Percentiles rank a stretch among this genome's conserved stretches.
phyloP scores from a whole-genome alignment of 2,797 vertebrate species.

The Sebastes steindachneri region DNA sequence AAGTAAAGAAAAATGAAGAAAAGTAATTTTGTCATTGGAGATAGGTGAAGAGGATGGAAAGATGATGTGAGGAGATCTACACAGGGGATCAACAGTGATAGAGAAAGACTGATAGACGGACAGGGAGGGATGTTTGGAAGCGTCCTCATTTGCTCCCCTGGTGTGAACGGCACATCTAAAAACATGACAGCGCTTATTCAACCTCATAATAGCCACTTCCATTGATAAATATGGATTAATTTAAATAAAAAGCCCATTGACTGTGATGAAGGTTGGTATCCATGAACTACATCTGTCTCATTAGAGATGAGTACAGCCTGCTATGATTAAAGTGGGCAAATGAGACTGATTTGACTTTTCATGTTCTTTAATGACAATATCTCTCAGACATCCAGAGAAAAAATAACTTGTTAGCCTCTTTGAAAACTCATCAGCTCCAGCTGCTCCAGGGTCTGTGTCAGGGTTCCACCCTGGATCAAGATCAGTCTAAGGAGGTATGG shows the following conservation, averaged over 20 bases:
- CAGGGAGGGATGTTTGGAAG: not conserved
- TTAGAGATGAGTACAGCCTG: not conserved
- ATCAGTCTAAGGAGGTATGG: not conserved
- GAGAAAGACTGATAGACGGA: not conserved
- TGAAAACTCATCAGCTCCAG: not conserved
- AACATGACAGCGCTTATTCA: not conserved
- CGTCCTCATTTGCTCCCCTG: not conserved
- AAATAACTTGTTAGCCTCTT: not conserved
- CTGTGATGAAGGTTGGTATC: not conserved
- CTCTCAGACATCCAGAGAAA: not conserved
- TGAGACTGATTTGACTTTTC: not conserved
- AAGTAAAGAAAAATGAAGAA: too few relatives aligned
- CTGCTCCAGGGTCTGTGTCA: not conserved
- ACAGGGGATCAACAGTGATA: not conserved
- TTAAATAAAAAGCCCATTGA: constrained; percentile 15
- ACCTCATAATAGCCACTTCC: not conserved
- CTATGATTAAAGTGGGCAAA: not conserved
- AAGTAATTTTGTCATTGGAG: too few relatives aligned
- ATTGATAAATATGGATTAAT: not conserved
- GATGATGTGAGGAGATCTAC: not conserved
- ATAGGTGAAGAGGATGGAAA: not conserved
- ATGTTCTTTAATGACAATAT: constrained; percentile 8
- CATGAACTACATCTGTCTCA: not conserved
- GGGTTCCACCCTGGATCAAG: not conserved
- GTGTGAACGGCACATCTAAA: not conserved